Base-by-base conservation (phyloP, 2,113 vertebrate genomes). In the Nyctibius bracteatus region DNA sequence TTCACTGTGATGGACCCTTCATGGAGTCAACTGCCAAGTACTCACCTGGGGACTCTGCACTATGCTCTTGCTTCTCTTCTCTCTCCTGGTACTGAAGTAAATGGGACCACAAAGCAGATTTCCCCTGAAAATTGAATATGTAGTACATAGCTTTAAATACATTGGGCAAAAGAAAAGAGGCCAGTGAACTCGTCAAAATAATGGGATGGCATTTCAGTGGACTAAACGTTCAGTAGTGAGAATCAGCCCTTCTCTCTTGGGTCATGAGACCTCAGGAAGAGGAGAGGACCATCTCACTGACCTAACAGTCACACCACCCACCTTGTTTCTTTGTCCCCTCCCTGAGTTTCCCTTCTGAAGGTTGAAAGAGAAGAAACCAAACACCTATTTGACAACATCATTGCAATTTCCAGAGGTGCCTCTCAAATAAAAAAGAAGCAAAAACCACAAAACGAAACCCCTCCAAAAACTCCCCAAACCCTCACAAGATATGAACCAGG, bases 101-200 rank as follows among this genome's bases (percentile, higher is more conserved):
- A 98, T 99, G 99, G 52, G 99, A 99, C 99, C 99, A 99, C 94
- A 99, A 97, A 31, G 99, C 99, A 8, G 99, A 99, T 81, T 99
- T 99, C 11, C 99, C 99, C 99, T 99, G 97, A 65, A 97, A 97
- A 91, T 18, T 4, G 46, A 92, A 62, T 39, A 87, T 1, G 22
- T 2, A 71, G 47, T 33, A 75, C 0, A 0, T 23, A 31, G 9
- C 16, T 88, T 83, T 80, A 93, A 86, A 84, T 37, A 88, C 78
- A 72, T 14, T 12, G 37, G 25, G 19, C 19, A 85, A 79, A 77
- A 85, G 8, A 79, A 30, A 59, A 82, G 37, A 91, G 12, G 21
- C 28, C 28, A 87, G 19, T 31, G 46, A 78, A 86, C 27, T 70
- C 1, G 3, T 18, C 18, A 75, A 73, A 84, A 82, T 14, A 75